Evolutionary conservation across 1,140 invertebrate genomes (phyloP).

Genomic region (Dinoponera quadriceps): DNA sequence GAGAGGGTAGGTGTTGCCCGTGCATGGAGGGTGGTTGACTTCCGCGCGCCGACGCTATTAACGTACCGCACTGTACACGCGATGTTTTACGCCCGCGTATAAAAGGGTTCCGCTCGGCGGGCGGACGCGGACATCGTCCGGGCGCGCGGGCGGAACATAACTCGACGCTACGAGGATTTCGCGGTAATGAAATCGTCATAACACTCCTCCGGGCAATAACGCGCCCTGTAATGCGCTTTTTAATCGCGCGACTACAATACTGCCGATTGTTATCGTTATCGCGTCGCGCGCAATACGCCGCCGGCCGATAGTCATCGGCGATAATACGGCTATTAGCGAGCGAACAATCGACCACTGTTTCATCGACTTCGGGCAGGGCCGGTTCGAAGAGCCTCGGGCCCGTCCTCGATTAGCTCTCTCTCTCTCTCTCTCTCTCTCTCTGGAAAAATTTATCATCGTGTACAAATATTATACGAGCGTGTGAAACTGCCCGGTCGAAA

Average conservation of each 20-base stretch:
- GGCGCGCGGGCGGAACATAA: constrained; percentile 28
- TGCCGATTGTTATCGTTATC: constrained; percentile 55
- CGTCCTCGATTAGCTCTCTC: no score
- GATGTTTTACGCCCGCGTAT: constrained; percentile 52
- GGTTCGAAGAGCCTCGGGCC: no score
- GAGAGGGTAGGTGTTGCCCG: not conserved
- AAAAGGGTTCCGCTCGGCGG: constrained; percentile 19
- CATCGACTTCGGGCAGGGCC: not conserved
- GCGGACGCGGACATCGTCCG: constrained; percentile 36
- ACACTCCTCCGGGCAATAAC: constrained; percentile 54
- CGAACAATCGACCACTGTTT: constrained; percentile 59
- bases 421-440: no score
- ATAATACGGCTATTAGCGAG: constrained; percentile 47
- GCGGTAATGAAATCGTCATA: constrained; percentile 62
- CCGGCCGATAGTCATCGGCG: constrained; percentile 41
- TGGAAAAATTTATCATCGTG: no score
- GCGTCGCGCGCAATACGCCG: constrained; percentile 19
- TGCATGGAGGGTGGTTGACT: not conserved
- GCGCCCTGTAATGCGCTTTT: constrained; percentile 56
- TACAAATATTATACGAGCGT: no score
- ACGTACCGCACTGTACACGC: constrained; percentile 49
- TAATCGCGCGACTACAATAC: constrained; percentile 58
- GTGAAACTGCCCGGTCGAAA: no score
- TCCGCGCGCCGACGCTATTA: constrained; percentile 33
- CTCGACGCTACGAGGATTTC: constrained; percentile 49